A percentile compares a stretch with the other conserved stretches of the same genome.
phyloP scores from a whole-genome alignment of 1,140 invertebrate species.

The Plutomurus gul region DNA sequence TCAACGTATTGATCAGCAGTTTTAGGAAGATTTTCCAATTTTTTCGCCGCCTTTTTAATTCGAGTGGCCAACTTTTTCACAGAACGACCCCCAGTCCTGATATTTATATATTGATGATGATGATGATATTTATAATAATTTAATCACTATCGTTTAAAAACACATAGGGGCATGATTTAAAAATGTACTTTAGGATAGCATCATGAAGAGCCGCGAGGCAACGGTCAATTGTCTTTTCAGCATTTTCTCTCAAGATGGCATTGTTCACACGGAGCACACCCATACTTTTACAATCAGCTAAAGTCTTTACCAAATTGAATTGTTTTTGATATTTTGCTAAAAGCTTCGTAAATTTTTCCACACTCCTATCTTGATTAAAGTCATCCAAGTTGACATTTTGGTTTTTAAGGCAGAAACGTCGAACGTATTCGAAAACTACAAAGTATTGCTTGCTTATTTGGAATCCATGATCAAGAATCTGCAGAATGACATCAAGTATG shows the following conservation, averaged over 20 bases:
- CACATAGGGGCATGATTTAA: too few species aligned
- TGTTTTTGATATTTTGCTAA: slow-evolving; percentile 67
- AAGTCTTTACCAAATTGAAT: slow-evolving; percentile 64
- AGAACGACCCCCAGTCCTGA: slow-evolving; percentile 63
- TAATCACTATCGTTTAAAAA: too few species aligned
- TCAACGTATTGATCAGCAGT: slow-evolving; percentile 69
- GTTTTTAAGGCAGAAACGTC: slow-evolving; percentile 72
- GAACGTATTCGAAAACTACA: slow-evolving; percentile 68
- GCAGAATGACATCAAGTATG: slow-evolving; percentile 62
- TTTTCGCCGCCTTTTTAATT: slow-evolving; percentile 65
- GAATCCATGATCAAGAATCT: slow-evolving; percentile 66
- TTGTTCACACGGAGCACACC: slow-evolving; percentile 73
- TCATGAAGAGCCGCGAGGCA: slow-evolving; percentile 67
- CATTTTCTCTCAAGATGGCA: slow-evolving; percentile 70
- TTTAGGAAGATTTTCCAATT: slow-evolving; percentile 64
- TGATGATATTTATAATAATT: background rate
- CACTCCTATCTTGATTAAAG: slow-evolving; percentile 60
- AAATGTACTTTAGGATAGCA: slow-evolving; percentile 64
- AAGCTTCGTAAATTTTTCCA: slow-evolving; percentile 39
- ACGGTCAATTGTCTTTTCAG: slow-evolving; percentile 69
- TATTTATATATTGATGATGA: slow-evolving; percentile 55
- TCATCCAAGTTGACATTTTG: slow-evolving; percentile 64
- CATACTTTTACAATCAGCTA: slow-evolving; percentile 65
- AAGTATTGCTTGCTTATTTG: slow-evolving; percentile 67
- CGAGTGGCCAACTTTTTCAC: slow-evolving; percentile 65